Percentiles rank a stretch among this genome's conserved stretches.
Conservation (phyloP, 2,113 vertebrate genomes). For the Fregata magnificens region DNA sequence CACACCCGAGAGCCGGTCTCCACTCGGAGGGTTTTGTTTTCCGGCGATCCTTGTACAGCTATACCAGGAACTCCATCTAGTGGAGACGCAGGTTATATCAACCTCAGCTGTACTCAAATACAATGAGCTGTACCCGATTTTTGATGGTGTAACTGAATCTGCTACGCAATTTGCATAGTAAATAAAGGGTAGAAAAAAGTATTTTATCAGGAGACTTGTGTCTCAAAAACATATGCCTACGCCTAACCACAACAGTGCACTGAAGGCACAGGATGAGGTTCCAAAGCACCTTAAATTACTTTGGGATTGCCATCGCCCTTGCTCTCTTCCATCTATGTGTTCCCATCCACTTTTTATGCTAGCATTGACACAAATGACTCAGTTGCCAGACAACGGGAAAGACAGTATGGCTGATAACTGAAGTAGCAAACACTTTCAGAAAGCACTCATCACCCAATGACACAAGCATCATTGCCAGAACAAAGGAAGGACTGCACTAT, state of each 20-base stretch:
- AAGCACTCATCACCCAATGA: fast-evolving
- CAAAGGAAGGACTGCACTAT: too few species aligned
- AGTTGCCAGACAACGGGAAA: fast-evolving
- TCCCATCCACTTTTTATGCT: fast-evolving
- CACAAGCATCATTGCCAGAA: fast-evolving
- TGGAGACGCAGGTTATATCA: not conserved
- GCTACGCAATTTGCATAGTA: not conserved
- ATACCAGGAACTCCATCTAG: conserved; percentile 41
- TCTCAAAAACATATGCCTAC: fast-evolving
- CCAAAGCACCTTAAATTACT: fast-evolving
- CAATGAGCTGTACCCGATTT: not conserved
- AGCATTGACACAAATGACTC: fast-evolving
- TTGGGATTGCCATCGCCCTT: fast-evolving
- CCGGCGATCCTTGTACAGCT: not conserved
- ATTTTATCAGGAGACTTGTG: too few species aligned
- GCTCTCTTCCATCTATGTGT: fast-evolving
- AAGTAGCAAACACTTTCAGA: not conserved
- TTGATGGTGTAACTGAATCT: too few species aligned
- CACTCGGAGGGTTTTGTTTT: not conserved
- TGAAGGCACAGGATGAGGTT: too few species aligned
- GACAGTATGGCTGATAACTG: not conserved
- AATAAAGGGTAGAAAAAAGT: not conserved
- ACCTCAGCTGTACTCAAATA: not conserved
- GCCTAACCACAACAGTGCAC: not conserved
- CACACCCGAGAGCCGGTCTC: too few species aligned